Percentiles rank a stretch among this genome's conserved stretches.
These are phyloP conservation scores for Horisme vitalbata DNA, from an alignment of 2,888 invertebrate genomes.

Conservation along the genomic window DNA sequence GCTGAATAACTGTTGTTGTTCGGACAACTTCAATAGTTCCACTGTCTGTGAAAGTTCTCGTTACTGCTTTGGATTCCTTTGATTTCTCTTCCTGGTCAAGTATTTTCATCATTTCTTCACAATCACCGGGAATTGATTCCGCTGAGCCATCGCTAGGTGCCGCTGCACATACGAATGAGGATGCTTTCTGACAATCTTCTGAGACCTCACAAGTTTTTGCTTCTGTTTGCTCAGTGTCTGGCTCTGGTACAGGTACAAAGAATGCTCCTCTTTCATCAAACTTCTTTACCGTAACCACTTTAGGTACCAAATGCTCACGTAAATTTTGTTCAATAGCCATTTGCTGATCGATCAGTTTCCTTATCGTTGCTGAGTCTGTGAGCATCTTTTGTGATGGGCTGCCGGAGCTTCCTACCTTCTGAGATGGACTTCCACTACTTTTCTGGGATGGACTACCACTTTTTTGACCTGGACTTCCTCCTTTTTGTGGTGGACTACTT, in stretches of 20 bases:
- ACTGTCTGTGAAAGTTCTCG: constrained; percentile 57
- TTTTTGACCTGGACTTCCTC: constrained; percentile 71
- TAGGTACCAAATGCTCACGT: constrained; percentile 64
- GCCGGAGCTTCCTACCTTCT: constrained; percentile 71
- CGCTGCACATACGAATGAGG: constrained; percentile 73
- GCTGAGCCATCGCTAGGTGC: constrained; percentile 76
- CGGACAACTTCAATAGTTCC: constrained; percentile 70
- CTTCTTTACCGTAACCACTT: constrained; percentile 74
- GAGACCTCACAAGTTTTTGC: constrained; percentile 50
- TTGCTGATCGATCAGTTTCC: constrained; percentile 77
- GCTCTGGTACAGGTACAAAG: constrained; percentile 69
- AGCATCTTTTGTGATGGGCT: constrained; percentile 74
- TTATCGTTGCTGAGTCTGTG: constrained; percentile 74
- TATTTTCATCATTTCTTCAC: constrained; percentile 83
- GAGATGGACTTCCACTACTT: constrained; percentile 72
- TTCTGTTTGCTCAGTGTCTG: constrained; percentile 40
- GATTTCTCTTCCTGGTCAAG: constrained; percentile 78
- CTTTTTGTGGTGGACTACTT: constrained; percentile 82
- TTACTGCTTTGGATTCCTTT: constrained; percentile 47
- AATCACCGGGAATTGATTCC: constrained; percentile 83
- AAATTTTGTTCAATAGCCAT: constrained; percentile 72
- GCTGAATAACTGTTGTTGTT: constrained; percentile 74
- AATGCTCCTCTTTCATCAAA: constrained; percentile 76
- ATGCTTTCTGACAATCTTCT: constrained; percentile 70
- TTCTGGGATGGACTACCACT: constrained; percentile 77